Base-by-base conservation (phyloP, 1,140 invertebrate genomes). In the Saxidomus purpurata region DNA sequence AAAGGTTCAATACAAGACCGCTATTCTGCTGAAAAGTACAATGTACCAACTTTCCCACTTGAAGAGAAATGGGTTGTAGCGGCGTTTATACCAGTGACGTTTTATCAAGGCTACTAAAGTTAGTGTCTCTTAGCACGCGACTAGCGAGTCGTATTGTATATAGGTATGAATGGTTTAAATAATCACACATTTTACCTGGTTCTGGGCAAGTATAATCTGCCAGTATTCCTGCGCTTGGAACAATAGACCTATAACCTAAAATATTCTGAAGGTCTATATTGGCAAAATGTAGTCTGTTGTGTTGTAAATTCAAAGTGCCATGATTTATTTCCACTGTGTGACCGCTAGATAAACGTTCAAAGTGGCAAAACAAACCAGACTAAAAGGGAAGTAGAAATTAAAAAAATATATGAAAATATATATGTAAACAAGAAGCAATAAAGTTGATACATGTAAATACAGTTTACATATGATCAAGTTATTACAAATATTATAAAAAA, bases 201-300 rank as follows among this genome's bases (percentile, higher is more conserved):
- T 90, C 82, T 22, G 93, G 93, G 31, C 91, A 79, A 49, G 93
- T 94, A 1, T 92, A 85, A 61, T 94, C 93, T 22, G 89, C 77
- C 36, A 94, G 49, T 31, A 92, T 90, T 6, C 91, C 92, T 1
- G 88, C 69, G 52, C 90, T 89, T 34, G 87, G 90, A 25, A 94
- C 87, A 40, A 91, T 91, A 28, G 88, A 90, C n/a, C 74, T 59
- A 55, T 89, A 93, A 6, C 87, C 86, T 11, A 94, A 61, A 2
- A n/a, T 28, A 74, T 93, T 94, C 9, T 69, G 69, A n/a, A 93
- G 47, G 52, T 90, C 89, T 13, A 92, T 47, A 88, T 93, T 93
- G 83, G 92, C 81, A 89, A 76, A 93, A 79, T 93, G 90, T 1
- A 91, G 55, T 0, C 55, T 31, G 74, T 93, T 92, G 69, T 94